These are phyloP conservation scores for Catajapyx aquilonaris DNA, from an alignment of 1,140 invertebrate species.

Conservation along the genomic window DNA sequence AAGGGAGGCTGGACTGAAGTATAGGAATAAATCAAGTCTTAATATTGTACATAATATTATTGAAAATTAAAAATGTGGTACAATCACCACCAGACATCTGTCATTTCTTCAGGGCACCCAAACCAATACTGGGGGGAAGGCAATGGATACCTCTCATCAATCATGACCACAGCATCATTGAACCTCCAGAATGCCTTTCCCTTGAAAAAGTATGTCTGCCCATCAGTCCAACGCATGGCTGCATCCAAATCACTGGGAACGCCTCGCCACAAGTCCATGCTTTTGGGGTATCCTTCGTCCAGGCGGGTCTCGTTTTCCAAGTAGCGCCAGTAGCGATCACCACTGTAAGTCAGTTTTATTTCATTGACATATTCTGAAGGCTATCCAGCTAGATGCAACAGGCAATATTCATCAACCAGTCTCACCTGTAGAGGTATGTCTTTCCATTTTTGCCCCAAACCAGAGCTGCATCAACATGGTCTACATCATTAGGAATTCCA, in stretches of 20 bases:
- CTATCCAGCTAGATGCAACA: not conserved
- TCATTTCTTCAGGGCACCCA: too few relatives aligned
- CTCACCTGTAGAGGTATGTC: conserved; percentile 28
- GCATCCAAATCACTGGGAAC: conserved; percentile 17
- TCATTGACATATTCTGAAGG: conserved; percentile 1
- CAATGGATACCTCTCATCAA: not conserved
- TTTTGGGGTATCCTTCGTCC: conserved; percentile 22
- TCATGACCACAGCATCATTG: conserved; percentile 18
- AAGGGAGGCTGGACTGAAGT: too few relatives aligned
- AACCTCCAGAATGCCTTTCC: conserved; percentile 29
- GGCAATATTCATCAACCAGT: too few relatives aligned
- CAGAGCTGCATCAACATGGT: conserved; percentile 45
- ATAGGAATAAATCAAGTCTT: too few relatives aligned
- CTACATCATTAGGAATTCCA: conserved; percentile 34
- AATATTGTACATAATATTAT: too few relatives aligned
- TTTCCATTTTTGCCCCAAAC: conserved; percentile 32
- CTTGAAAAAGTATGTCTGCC: conserved; percentile 29
- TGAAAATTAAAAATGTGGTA: too few relatives aligned
- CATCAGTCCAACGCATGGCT: conserved; percentile 17
- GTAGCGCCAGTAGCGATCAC: conserved; percentile 7
- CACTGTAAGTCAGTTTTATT: not conserved
- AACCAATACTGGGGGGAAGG: not conserved
- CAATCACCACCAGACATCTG: too few relatives aligned
- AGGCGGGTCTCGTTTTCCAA: conserved; percentile 10
- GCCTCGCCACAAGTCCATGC: conserved; percentile 22